Percentiles rank a stretch among this genome's conserved stretches.
Evolutionary conservation across 2,113 vertebrate species (phyloP).

Genomic region (Hydropotes inermis): DNA sequence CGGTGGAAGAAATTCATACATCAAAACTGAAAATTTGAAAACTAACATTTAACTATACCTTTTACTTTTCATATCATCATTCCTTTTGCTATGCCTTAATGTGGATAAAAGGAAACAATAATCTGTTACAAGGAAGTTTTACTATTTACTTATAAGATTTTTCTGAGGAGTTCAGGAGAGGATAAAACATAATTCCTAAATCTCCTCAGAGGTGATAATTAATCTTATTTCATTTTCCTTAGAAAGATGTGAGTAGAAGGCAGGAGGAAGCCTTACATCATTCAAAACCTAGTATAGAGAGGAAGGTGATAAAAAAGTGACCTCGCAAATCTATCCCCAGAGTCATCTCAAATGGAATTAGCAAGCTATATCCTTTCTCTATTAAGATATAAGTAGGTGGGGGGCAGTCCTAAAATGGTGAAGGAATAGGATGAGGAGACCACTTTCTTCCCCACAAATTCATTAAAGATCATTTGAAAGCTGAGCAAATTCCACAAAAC

Average conservation of each 20-base stretch:
- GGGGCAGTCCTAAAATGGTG: too few relatives aligned
- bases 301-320: neutral
- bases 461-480: too few relatives aligned
- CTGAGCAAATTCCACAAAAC: too few relatives aligned
- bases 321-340: neutral
- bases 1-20: neutral
- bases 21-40: neutral
- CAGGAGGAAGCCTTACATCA: neutral
- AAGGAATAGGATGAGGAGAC: too few relatives aligned
- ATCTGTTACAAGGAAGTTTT: neutral
- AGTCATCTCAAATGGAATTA: neutral
- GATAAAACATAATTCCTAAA: neutral
- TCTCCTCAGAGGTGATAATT: neutral
- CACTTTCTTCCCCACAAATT: too few relatives aligned
- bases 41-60: neutral
- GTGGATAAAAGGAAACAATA: neutral
- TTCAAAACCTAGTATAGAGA: neutral
- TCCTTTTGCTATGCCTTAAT: neutral
- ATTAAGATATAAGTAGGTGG: neutral
- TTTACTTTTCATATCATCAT: neutral
- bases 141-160: neutral
- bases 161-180: neutral
- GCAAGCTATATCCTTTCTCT: neutral
- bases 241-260: neutral
- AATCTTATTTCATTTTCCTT: neutral